A percentile compares a stretch with the other conserved stretches of the same genome.
phyloP scores from a whole-genome alignment of 2,888 invertebrate species.

The Chymomyza amoena region DNA sequence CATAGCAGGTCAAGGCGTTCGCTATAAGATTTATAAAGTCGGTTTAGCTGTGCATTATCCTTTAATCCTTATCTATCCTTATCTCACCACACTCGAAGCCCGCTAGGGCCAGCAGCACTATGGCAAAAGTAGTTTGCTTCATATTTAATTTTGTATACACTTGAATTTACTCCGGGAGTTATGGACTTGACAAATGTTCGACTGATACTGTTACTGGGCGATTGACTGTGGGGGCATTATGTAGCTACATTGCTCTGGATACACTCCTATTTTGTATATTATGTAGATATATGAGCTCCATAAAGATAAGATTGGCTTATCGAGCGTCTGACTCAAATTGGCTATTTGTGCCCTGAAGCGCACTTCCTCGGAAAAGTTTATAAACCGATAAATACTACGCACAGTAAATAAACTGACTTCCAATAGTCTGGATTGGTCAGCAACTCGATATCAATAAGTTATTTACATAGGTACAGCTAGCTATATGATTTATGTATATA shows the following conservation, averaged over 20 bases:
- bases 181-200: not conserved
- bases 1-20: constrained; percentile 38
- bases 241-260: not conserved
- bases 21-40: constrained; percentile 19
- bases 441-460: not conserved
- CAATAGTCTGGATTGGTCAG: constrained; percentile 1
- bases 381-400: not conserved
- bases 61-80: not conserved
- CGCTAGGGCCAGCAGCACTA: constrained; percentile 39
- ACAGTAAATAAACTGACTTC: constrained; percentile 4
- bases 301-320: constrained; percentile 29
- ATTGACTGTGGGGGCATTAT: not conserved
- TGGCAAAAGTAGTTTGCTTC: constrained; percentile 38
- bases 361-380: not conserved
- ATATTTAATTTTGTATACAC: constrained; percentile 30
- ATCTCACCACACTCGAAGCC: constrained; percentile 50
- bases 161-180: not conserved
- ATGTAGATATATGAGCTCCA: not conserved
- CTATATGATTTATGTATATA: not conserved
- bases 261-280: not conserved
- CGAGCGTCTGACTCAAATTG: constrained; percentile 2
- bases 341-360: constrained; percentile 15
- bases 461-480: not conserved
- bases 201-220: not conserved
- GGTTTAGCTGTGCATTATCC: not conserved